These are phyloP conservation scores for Listronotus oregonensis DNA, from an alignment of 1,140 invertebrate species.

Conservation along the genomic window DNA sequence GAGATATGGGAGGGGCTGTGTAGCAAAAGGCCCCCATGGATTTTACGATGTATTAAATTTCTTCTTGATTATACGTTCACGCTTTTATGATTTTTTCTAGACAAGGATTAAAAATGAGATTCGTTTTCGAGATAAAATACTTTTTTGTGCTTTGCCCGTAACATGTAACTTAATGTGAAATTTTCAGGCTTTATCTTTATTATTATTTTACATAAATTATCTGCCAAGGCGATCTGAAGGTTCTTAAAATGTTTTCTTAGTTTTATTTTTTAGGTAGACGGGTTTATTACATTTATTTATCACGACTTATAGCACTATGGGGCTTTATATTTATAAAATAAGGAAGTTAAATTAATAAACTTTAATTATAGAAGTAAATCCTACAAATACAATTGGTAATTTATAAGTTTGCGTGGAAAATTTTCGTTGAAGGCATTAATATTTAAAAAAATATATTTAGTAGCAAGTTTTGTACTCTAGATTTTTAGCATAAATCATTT, in stretches of 20 bases:
- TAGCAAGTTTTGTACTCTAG: too few species aligned
- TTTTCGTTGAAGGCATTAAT: not conserved
- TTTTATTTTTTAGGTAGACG: constrained; percentile 6
- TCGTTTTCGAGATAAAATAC: constrained; percentile 43
- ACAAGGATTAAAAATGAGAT: constrained; percentile 43
- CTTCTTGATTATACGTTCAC: constrained; percentile 45
- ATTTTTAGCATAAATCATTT: too few species aligned
- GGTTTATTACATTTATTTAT: constrained; percentile 8
- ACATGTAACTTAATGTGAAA: constrained; percentile 37
- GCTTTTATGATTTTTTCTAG: constrained; percentile 44
- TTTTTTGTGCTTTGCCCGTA: constrained; percentile 36
- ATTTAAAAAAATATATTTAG: too few species aligned
- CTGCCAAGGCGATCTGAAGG: constrained; percentile 27
- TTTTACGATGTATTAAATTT: constrained; percentile 46
- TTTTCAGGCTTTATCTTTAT: constrained; percentile 38
- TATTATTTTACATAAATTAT: constrained; percentile 42
- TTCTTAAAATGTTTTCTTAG: constrained; percentile 21
- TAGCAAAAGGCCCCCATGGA: constrained; percentile 36
- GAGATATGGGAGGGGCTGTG: constrained; percentile 43
- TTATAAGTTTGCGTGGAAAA: not conserved
- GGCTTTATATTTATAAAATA: not conserved
- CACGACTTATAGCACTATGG: not conserved
- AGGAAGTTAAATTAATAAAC: too few species aligned
- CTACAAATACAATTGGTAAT: too few species aligned
- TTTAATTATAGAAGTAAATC: too few species aligned